Evolutionary conservation across 2,888 invertebrate species (phyloP).

Genomic region (Pecten maximus): DNA sequence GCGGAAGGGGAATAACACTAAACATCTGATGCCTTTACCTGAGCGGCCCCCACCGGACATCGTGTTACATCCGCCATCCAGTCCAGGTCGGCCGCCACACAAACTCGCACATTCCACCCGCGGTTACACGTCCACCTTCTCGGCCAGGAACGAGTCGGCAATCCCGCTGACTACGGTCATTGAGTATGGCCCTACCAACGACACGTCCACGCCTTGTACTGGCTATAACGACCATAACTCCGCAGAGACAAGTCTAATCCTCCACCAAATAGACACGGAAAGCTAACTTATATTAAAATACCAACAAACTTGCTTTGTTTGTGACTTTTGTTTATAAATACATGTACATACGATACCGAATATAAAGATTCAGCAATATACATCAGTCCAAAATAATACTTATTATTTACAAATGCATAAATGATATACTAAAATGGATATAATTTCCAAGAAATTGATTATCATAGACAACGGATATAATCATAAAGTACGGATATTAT

Average conservation of each 20-base stretch:
- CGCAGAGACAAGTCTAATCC: background rate
- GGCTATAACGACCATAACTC: background rate
- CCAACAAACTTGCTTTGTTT: background rate
- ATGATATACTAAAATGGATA: too few species aligned
- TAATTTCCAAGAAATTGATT: too few species aligned
- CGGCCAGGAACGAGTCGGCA: background rate
- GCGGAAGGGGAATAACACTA: background rate
- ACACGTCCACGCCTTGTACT: background rate
- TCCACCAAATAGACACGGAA: background rate
- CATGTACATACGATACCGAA: too few species aligned
- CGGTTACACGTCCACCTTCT: background rate
- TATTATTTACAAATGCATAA: too few species aligned
- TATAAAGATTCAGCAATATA: too few species aligned
- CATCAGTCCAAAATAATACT: too few species aligned
- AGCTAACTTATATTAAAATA: background rate
- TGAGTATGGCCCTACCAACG: background rate
- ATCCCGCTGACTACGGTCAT: background rate
- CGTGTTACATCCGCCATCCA: background rate
- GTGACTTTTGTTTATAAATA: background rate
- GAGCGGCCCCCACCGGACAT: conserved; percentile 3
- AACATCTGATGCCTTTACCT: background rate
- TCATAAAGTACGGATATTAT: too few species aligned
- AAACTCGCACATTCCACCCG: background rate
- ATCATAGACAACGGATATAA: too few species aligned
- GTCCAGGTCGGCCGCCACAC: background rate